Evolutionary conservation across 2,888 invertebrate genomes (phyloP), one percentile per base, ranked within the genome.

Genomic region (Xestoiulus laeticollis): DNA sequence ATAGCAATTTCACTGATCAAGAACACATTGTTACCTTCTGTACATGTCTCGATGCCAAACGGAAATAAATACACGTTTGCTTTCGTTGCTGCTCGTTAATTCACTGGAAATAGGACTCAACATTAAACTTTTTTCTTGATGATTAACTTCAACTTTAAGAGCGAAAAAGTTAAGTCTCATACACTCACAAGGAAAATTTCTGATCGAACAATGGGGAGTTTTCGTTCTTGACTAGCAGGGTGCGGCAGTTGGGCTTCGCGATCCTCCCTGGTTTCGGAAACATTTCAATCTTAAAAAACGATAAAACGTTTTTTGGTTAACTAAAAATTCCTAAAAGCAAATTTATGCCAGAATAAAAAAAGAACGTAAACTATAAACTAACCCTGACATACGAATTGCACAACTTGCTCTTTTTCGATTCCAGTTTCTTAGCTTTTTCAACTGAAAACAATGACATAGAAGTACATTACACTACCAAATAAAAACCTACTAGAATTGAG

Each of bases 111-210:
- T 8, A n/a, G 19, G 10, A n/a, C 68, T 68, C 8, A 68, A 30
- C 3, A 14, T 87, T n/a, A 86, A 22, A 30, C 19, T 10, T 87
- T 14, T 86, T 43, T 43, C 6, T 85, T 19, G 8, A 84, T 68
- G 5, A 68, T 68, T 33, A n/a, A 10, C 10, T 33, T 1, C 1
- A 84, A n/a, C 2, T 33, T n/a, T 16, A n/a, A 33, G n/a, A 84
- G 16, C 19, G 38, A 33, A 1, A 33, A 10, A 85, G 12, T 1
- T 38, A 85, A 85, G 26, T 22, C 8, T 14, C 43, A 86, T 44
- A 12, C 6, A 82, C 84, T 87, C 12, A 87, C 87, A 87, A 87
- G n/a, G 87, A 87, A 84, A 87, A 82, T 84, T 87, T 87, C 14
- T 87, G 87, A 32, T 87, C 84, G 78, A 43, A 87, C 10, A 68